phyloP scores from a whole-genome alignment of 2,113 vertebrate species.

The Oncorhynchus gorbuscha region DNA sequence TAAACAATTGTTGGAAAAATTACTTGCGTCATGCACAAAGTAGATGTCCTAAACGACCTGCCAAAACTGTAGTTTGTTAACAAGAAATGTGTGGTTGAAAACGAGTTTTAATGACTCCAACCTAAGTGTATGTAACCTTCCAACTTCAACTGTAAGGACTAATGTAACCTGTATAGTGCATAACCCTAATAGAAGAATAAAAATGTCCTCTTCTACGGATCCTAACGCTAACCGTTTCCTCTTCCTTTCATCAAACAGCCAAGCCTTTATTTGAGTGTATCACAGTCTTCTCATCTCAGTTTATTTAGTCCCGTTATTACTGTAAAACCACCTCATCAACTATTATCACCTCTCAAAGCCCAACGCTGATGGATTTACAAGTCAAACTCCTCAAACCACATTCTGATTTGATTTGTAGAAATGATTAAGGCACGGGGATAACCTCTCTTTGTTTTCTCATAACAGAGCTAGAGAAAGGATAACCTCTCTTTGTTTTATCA shows the following conservation, averaged over 20 bases:
- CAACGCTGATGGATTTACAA: conserved; percentile 63
- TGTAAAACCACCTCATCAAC: conserved; percentile 42
- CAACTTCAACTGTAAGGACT: too few relatives aligned
- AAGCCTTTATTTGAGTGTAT: conserved; percentile 78
- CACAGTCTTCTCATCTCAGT: conserved; percentile 71
- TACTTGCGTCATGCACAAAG: too few relatives aligned
- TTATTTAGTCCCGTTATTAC: conserved; percentile 72
- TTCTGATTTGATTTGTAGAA: conserved; percentile 59
- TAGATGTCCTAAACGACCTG: too few relatives aligned
- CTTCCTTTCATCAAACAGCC: conserved; percentile 71
- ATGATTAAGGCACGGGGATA: conserved; percentile 51
- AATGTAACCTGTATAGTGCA: too few relatives aligned
- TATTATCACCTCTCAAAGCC: conserved; percentile 59
- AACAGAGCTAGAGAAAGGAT: conserved; percentile 21
- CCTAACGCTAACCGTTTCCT: conserved; percentile 46
- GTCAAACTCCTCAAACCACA: conserved; percentile 45
- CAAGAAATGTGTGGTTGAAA: too few relatives aligned
- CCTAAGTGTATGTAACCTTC: too few relatives aligned
- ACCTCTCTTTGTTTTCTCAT: conserved; percentile 14
- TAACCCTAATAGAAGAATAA: not conserved
- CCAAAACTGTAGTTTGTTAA: too few relatives aligned
- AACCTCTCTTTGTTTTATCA: too few relatives aligned
- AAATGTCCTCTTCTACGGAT: not conserved
- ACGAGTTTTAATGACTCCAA: too few relatives aligned
- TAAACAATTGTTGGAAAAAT: too few relatives aligned